A percentile compares a stretch with the other conserved stretches of the same genome.
Evolutionary conservation across 1,140 invertebrate species (phyloP).

Genomic region (Coenobita brevimanus): DNA sequence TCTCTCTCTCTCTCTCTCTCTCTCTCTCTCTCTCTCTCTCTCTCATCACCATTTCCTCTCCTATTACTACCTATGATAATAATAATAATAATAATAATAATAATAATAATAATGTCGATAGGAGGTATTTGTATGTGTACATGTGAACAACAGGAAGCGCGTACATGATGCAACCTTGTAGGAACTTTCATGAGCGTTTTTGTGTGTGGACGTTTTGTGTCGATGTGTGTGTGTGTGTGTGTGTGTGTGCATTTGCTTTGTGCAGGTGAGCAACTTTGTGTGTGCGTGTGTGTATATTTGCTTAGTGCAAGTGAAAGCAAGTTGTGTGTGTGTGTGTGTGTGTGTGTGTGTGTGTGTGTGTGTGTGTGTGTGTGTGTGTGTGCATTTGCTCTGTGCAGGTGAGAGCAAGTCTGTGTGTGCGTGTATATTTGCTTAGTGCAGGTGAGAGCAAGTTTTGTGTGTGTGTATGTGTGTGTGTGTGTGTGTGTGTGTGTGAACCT

Average conservation of each 20-base stretch:
- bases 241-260: neutral
- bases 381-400: neutral
- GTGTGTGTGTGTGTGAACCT: neutral
- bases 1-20: slow-evolving; percentile 22
- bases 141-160: neutral
- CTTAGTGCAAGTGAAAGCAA: neutral
- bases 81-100: neutral
- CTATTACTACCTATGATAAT: too few species aligned
- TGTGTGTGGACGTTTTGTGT: too few species aligned
- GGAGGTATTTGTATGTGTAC: neutral
- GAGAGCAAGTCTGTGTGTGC: too few species aligned
- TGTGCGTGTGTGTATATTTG: neutral
- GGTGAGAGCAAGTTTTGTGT: too few species aligned
- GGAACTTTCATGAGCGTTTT: too few species aligned
- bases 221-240: slow-evolving; percentile 1
- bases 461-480: too few species aligned
- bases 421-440: neutral
- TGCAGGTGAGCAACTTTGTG: too few species aligned
- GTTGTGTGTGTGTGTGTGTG: too few species aligned
- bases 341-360: too few species aligned
- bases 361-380: slow-evolving; percentile 8
- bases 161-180: too few species aligned
- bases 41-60: neutral
- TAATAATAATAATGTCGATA: neutral
- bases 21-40: slow-evolving; percentile 1